phyloP scores from a whole-genome alignment of 2,888 invertebrate species.

The Lacanobia oleracea region DNA sequence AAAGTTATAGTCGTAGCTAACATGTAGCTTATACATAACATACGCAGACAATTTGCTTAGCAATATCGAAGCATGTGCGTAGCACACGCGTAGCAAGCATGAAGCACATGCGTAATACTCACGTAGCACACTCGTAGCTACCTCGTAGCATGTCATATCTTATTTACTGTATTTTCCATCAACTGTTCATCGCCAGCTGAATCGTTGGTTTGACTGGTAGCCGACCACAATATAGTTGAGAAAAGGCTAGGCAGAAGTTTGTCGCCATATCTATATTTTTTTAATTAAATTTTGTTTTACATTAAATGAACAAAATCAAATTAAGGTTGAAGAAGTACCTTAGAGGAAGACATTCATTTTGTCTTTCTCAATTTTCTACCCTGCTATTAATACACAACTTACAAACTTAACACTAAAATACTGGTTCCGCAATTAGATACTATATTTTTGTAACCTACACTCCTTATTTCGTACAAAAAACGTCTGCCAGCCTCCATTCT shows the following conservation, averaged over 20 bases:
- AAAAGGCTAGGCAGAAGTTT: too few relatives aligned
- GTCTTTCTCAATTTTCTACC: too few relatives aligned
- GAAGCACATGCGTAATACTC: too few relatives aligned
- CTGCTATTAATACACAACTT: too few relatives aligned
- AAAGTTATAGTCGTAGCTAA: neutral
- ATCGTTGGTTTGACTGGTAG: too few relatives aligned
- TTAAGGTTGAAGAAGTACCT: too few relatives aligned
- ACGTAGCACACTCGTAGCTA: neutral
- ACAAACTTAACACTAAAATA: too few relatives aligned
- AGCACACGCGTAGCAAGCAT: neutral
- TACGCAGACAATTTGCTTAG: neutral
- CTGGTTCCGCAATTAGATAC: too few relatives aligned
- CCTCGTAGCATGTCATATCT: neutral
- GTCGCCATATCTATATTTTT: neutral
- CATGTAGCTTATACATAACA: neutral
- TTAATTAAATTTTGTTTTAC: too few relatives aligned
- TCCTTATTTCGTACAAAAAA: slow-evolving; percentile 1
- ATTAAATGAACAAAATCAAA: too few relatives aligned
- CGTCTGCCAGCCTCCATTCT: slow-evolving; percentile 1
- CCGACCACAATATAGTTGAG: too few relatives aligned
- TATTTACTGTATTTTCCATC: neutral
- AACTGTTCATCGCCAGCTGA: neutral
- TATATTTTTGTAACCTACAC: neutral
- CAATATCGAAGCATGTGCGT: neutral
- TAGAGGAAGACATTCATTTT: too few relatives aligned